Evolutionary conservation across 2,888 invertebrate species (phyloP), one percentile per base, ranked within the genome.

Genomic region (Hypolimnas misippus): DNA sequence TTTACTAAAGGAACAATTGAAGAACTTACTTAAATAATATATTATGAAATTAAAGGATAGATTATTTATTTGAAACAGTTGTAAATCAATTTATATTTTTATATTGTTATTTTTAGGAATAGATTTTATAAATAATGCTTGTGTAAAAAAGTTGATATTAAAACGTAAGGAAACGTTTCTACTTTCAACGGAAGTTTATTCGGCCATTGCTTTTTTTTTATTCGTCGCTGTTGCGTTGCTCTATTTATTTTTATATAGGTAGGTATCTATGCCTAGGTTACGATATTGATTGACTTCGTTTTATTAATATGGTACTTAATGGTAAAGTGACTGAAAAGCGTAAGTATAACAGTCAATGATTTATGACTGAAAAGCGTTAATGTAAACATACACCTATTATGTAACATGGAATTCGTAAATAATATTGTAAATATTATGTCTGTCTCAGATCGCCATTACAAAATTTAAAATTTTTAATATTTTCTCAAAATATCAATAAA

Each of bases 1-100:
- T 87, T 88, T 87, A 84, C 76, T 74, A 77, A 66, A 70, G 69
- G 70, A 62, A 73, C 76, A 75, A 74, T 54, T 65, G 61, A 61
- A 65, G 38, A 52, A 71, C 74, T 73, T 62, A 57, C 33, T 63
- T 56, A 57, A 52, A 7, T 17, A 21, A 8, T 12, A 40, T 33
- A 31, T 16, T 33, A 5, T 3, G 4, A 16, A 6, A 16, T 19
- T 6, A 17, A 21, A 7, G 5, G 0, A 12, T 12, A 31, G 16
- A 33, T 33, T 42, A 10, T 12, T 0, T 14, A 19, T 7, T 6
- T 17, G 10, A 33, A 19, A 4, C 10, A 42, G 8, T 33, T 1
- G 10, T 25, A 35, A 16, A 25, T 4, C 10, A 35, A 31, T 1
- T 12, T 12, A 21, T 46, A 46, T 19, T 21, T 19, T 17, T 4